These are phyloP conservation scores for Sebastes iracundus DNA, from an alignment of 2,797 vertebrate genomes.

Conservation along the genomic window DNA sequence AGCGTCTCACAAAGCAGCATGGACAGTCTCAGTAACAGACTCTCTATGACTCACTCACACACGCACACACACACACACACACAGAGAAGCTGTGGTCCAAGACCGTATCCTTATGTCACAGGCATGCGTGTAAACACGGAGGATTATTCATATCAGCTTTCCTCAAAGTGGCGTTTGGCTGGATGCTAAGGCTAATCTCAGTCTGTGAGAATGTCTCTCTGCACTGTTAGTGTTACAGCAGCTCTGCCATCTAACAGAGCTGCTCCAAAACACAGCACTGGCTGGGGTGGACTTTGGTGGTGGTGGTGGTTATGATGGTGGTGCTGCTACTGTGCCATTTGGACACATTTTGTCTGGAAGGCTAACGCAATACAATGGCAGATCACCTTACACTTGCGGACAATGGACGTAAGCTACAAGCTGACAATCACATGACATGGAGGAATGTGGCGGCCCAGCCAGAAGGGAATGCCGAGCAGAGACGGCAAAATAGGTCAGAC, in stretches of 20 bases:
- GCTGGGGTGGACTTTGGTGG: conserved; percentile 3
- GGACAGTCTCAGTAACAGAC: conserved; percentile 62
- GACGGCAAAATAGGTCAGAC: conserved; percentile 45
- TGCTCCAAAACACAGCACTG: conserved; percentile 6
- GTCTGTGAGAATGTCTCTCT: conserved; percentile 47
- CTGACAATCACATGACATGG: conserved; percentile 71
- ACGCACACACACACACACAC: conserved; percentile 16
- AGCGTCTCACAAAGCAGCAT: conserved; percentile 56
- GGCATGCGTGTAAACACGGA: conserved; percentile 68
- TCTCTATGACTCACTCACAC: conserved; percentile 52
- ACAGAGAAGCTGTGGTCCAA: conserved; percentile 38
- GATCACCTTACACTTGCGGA: conserved; percentile 67
- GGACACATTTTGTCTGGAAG: conserved; percentile 53
- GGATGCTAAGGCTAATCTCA: conserved; percentile 65
- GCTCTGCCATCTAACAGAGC: conserved; percentile 15
- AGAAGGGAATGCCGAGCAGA: conserved; percentile 44
- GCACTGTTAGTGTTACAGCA: conserved; percentile 37
- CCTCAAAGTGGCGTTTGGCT: conserved; percentile 67
- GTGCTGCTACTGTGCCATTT: conserved; percentile 34
- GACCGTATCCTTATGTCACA: conserved; percentile 65
- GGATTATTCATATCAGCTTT: conserved; percentile 78
- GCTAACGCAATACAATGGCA: conserved; percentile 47
- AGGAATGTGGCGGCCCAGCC: conserved; percentile 66
- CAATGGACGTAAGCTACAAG: conserved; percentile 60
- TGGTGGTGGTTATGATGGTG: neutral